These are phyloP conservation scores for Crypturellus tataupa DNA, from an alignment of 2,797 vertebrate species.

Conservation along the genomic window DNA sequence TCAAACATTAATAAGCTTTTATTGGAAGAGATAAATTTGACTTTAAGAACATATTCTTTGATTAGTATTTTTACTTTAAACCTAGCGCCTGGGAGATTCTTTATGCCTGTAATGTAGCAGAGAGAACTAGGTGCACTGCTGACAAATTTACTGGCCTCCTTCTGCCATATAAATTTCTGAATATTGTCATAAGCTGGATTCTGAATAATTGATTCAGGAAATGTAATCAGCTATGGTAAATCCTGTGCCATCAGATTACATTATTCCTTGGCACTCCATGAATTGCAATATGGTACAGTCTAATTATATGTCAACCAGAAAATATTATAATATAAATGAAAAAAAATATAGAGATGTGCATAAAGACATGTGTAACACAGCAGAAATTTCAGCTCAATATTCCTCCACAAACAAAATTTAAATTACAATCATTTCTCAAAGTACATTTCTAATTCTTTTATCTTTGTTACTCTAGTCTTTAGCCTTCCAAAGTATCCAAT, in stretches of 20 bases:
- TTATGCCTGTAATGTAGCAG: not conserved
- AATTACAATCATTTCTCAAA: not conserved
- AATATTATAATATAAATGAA: not conserved
- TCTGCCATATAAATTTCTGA: not conserved
- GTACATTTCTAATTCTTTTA: not conserved
- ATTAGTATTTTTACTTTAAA: not conserved
- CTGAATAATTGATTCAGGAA: not conserved
- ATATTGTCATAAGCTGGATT: not conserved
- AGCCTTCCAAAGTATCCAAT: not conserved
- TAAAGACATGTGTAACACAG: not conserved
- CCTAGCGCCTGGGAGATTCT: not conserved
- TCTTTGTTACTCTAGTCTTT: not conserved
- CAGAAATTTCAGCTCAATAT: not conserved
- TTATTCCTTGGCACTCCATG: not conserved
- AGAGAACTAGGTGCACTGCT: not conserved
- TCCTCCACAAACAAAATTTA: not conserved
- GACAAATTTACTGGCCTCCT: not conserved
- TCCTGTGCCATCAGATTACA: not conserved
- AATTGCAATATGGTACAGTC: not conserved
- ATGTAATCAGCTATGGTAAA: not conserved
- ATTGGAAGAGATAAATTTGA: not conserved
- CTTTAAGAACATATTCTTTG: not conserved
- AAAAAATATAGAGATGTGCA: fast-evolving
- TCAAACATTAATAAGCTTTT: not conserved
- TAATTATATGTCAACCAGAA: not conserved